A percentile compares a stretch with the other conserved stretches of the same genome.
Conservation (phyloP, 2,888 invertebrate species). For the Plutella xylostella region DNA sequence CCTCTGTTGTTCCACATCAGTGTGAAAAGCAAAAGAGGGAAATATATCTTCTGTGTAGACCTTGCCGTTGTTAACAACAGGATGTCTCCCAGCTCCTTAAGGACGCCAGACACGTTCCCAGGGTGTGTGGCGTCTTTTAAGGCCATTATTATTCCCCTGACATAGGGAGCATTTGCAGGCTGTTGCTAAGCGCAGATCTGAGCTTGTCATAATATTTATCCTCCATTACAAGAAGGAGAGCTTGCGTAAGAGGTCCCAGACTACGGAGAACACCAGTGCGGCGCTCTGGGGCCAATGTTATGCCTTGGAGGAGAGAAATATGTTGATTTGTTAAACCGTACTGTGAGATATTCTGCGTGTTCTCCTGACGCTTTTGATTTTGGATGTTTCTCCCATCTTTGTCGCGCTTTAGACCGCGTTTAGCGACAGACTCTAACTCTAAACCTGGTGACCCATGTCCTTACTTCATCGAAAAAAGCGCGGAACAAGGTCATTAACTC, state of each 20-base stretch:
- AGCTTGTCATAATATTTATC: slow-evolving; percentile 18
- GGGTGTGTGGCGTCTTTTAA: slow-evolving; percentile 17
- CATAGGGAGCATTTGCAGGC: slow-evolving; percentile 25
- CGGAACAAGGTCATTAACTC: background rate
- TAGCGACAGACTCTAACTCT: background rate
- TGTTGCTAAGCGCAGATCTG: slow-evolving; percentile 13
- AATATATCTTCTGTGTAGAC: slow-evolving; percentile 19
- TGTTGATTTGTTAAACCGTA: slow-evolving; percentile 15
- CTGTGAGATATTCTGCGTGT: slow-evolving; percentile 16
- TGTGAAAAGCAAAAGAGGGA: slow-evolving; percentile 14
- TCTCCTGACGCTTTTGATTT: background rate
- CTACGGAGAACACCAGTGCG: slow-evolving; percentile 17
- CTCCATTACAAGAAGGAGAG: slow-evolving; percentile 17
- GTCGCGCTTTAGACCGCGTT: background rate
- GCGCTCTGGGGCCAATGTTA: slow-evolving; percentile 18
- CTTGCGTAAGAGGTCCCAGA: slow-evolving; percentile 17
- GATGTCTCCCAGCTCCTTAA: slow-evolving; percentile 23
- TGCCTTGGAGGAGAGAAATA: slow-evolving; percentile 14
- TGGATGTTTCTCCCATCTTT: background rate
- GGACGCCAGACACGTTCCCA: slow-evolving; percentile 18
- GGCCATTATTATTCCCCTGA: background rate
- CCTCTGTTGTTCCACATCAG: slow-evolving; percentile 9
- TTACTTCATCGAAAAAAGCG: background rate
- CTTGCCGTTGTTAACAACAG: slow-evolving; percentile 19
- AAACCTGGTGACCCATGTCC: background rate